Percentiles rank a stretch among this genome's conserved stretches.
Evolutionary conservation across 2,888 invertebrate species (phyloP).

Genomic region (Phaonia tiefii): DNA sequence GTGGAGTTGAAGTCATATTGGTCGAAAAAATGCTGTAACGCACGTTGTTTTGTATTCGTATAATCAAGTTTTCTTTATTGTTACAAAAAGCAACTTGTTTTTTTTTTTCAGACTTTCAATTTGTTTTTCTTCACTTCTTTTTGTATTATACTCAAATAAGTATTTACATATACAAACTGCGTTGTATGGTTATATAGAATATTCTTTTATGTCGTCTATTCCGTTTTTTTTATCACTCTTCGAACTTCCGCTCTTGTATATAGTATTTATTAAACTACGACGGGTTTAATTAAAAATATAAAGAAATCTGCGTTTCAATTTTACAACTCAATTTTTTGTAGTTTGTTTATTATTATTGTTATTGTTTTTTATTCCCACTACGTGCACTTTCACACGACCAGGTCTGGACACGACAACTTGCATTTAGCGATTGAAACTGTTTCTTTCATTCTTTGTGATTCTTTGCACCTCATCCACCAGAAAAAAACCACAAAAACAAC

Average conservation of each 20-base stretch:
- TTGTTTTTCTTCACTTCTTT: too few species aligned
- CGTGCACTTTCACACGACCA: not conserved
- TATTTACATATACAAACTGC: not conserved
- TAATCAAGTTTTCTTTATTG: too few species aligned
- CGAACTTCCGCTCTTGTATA: not conserved
- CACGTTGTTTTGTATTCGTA: too few species aligned
- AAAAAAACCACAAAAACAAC: not conserved
- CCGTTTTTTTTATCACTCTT: too few species aligned
- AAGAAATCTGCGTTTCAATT: not conserved
- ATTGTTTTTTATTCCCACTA: not conserved
- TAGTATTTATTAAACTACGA: too few species aligned
- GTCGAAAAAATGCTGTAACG: constrained; percentile 43
- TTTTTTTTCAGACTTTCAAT: too few species aligned
- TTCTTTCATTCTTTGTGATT: not conserved
- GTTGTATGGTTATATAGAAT: too few species aligned
- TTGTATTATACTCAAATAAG: not conserved
- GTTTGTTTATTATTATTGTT: not conserved
- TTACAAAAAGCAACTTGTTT: too few species aligned
- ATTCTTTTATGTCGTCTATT: not conserved
- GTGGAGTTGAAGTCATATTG: constrained; percentile 79
- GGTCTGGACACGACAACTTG: constrained; percentile 42
- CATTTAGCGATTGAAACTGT: constrained; percentile 24
- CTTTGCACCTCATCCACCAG: too few species aligned
- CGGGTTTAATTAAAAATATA: not conserved
- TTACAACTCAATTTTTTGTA: not conserved